Evolutionary conservation across 2,888 invertebrate genomes (phyloP).

Genomic region (Clivina fossor): DNA sequence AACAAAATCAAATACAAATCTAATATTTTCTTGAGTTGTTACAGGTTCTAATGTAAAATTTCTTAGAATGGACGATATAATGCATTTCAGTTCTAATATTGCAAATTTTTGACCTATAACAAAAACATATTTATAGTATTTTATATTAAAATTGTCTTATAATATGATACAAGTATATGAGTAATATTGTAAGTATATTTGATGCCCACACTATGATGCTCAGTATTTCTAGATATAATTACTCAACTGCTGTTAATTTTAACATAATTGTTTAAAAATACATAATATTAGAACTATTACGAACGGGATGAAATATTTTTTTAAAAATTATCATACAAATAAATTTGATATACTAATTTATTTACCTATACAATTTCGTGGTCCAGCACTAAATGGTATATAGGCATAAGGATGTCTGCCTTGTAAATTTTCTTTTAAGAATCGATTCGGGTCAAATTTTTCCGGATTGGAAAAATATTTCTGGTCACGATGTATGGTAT

Average conservation of each 20-base stretch:
- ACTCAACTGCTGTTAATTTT: no score
- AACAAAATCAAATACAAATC: slow-evolving; percentile 55
- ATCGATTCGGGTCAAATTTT: slow-evolving; percentile 70
- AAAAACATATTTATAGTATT: slow-evolving; percentile 25
- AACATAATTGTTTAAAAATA: no score
- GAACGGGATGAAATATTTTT: no score
- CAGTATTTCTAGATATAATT: not conserved
- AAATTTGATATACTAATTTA: not conserved
- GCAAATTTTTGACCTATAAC: slow-evolving; percentile 67
- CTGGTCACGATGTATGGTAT: slow-evolving; percentile 65
- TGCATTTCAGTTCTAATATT: slow-evolving; percentile 63
- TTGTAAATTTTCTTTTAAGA: slow-evolving; percentile 60
- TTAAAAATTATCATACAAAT: no score
- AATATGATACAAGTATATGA: not conserved
- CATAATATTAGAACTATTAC: no score
- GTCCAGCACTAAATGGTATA: slow-evolving; percentile 70
- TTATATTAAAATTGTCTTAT: not conserved
- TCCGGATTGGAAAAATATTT: slow-evolving; percentile 65
- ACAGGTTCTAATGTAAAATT: slow-evolving; percentile 57
- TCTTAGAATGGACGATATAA: slow-evolving; percentile 59
- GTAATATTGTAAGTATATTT: not conserved
- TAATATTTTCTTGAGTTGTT: slow-evolving; percentile 53
- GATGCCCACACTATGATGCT: not conserved
- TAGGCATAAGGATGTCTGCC: slow-evolving; percentile 64
- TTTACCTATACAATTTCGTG: slow-evolving; percentile 68